Percentiles rank a stretch among this genome's conserved stretches.
Evolutionary conservation across 2,797 vertebrate species (phyloP).

Genomic region (Falco rusticolus): DNA sequence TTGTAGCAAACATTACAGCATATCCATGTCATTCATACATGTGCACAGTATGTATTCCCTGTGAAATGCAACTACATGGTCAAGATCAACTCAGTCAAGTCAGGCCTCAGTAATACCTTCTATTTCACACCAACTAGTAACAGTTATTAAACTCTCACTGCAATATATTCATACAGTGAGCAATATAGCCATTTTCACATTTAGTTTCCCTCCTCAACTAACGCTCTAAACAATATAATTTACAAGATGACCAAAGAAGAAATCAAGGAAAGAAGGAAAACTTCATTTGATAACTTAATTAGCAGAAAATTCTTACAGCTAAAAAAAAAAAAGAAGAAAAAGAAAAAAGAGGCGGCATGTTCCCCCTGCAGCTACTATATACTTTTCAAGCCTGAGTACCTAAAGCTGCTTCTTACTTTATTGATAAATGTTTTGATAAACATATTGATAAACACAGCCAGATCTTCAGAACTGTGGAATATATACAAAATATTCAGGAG

Average conservation of each 20-base stretch:
- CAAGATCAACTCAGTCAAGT: not conserved
- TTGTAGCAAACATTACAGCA: not conserved
- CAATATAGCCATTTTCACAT: not conserved
- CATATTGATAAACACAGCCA: not conserved
- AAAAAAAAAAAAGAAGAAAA: not conserved
- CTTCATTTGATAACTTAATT: not conserved
- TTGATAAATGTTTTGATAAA: not conserved
- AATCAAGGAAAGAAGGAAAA: not conserved
- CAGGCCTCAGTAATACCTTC: not conserved
- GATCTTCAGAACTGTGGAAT: not conserved
- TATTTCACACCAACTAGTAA: not conserved
- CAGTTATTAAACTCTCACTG: not conserved
- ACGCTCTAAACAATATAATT: not conserved
- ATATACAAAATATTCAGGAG: not conserved
- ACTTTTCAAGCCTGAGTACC: not conserved
- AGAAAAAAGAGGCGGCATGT: not conserved
- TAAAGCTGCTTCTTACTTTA: not conserved
- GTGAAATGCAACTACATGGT: not conserved
- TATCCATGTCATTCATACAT: accelerated
- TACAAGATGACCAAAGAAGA: not conserved
- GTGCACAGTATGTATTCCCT: accelerated
- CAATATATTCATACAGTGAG: not conserved
- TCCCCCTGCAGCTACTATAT: not conserved
- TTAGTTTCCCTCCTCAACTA: not conserved
- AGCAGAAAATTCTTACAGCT: not conserved